Evolutionary conservation across 2,797 vertebrate genomes (phyloP).

Genomic region (Bovichtus variegatus): DNA sequence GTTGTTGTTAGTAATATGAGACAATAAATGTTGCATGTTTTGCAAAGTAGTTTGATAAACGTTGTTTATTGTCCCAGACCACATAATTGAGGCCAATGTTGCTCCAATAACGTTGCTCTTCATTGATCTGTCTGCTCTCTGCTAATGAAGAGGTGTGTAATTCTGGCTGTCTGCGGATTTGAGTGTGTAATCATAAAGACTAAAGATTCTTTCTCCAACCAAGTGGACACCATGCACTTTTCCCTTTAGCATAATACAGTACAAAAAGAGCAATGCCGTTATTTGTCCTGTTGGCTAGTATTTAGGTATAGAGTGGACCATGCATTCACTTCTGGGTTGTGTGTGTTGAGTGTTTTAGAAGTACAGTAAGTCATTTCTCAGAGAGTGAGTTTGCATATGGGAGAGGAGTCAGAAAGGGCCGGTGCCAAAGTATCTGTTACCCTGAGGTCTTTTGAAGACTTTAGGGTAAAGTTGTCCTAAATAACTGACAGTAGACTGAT

Average conservation of each 20-base stretch:
- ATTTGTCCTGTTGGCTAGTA: not conserved
- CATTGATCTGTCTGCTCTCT: no score
- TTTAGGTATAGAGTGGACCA: slow-evolving; percentile 2
- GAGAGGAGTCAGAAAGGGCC: slow-evolving; percentile 17
- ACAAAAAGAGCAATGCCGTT: not conserved
- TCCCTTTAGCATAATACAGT: not conserved
- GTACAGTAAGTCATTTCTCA: slow-evolving; percentile 39
- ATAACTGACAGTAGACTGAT: slow-evolving; percentile 77
- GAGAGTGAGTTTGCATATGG: slow-evolving; percentile 25
- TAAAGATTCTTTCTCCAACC: not conserved
- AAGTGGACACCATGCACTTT: not conserved
- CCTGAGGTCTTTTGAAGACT: slow-evolving; percentile 58
- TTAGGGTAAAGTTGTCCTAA: slow-evolving; percentile 73
- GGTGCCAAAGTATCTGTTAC: slow-evolving; percentile 52
- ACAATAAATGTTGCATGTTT: not conserved
- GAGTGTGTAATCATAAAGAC: not conserved
- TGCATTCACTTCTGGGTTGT: slow-evolving; percentile 7
- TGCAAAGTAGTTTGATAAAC: not conserved
- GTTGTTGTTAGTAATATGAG: not conserved
- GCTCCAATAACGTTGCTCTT: no score
- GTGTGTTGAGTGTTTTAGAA: slow-evolving; percentile 23
- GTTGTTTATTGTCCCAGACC: not conserved
- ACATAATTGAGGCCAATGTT: no score
- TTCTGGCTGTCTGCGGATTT: not conserved
- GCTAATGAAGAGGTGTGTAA: no score